phyloP scores from a whole-genome alignment of 2,113 vertebrate genomes.

The Onychostruthus taczanowskii region DNA sequence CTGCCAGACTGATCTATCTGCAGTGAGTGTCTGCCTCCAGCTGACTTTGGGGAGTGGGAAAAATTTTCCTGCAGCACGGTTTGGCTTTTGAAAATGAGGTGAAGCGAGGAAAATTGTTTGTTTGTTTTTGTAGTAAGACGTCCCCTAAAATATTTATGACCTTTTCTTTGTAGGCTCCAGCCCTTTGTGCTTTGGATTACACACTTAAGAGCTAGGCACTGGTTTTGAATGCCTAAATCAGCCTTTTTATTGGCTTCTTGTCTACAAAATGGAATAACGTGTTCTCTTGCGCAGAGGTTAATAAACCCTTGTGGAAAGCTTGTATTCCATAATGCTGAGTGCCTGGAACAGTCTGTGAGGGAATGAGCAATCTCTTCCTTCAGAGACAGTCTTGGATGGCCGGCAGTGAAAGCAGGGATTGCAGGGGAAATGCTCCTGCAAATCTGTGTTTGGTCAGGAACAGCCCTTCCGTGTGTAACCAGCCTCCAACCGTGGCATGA shows the following conservation, averaged over 20 bases:
- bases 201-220: not conserved
- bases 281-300: not conserved
- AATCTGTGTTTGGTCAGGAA: not conserved
- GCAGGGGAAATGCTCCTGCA: not conserved
- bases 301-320: conserved; percentile 16
- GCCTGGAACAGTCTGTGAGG: not conserved
- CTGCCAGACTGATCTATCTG: not conserved
- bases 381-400: not conserved
- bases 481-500: not conserved
- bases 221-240: conserved; percentile 13
- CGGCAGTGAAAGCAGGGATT: not conserved
- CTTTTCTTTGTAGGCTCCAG: not conserved
- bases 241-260: not conserved
- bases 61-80: not conserved
- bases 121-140: not conserved
- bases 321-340: not conserved
- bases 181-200: not conserved
- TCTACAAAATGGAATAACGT: not conserved
- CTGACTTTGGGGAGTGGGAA: not conserved
- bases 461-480: not conserved
- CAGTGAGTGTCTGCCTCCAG: not conserved
- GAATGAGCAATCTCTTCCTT: not conserved
- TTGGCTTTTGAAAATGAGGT: not conserved
- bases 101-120: not conserved
- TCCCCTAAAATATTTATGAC: not conserved